Conservation (phyloP, 2,888 invertebrate species). For the Drosophila niveifrons region DNA sequence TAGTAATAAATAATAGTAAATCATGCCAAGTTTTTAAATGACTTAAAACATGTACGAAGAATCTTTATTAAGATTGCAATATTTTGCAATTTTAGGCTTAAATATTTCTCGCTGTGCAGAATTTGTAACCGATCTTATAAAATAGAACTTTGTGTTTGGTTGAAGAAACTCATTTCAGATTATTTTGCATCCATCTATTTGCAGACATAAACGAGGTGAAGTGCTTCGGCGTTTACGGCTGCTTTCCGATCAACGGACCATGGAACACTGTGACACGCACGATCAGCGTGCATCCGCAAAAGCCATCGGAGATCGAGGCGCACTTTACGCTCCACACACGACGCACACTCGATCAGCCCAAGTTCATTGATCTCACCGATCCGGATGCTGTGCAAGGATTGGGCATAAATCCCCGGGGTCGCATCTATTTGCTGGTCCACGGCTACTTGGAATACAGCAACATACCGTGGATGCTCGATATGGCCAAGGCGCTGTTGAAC, state of each 20-base stretch:
- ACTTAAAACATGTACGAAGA: too few species aligned
- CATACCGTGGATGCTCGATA: conserved; percentile 89
- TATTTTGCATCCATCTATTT: conserved; percentile 19
- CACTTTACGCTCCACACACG: conserved; percentile 87
- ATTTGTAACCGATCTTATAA: neutral
- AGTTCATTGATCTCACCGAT: conserved; percentile 89
- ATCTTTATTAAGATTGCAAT: too few species aligned
- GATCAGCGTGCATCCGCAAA: conserved; percentile 91
- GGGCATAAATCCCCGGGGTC: conserved; percentile 88
- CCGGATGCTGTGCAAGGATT: conserved; percentile 88
- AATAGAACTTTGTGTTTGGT: neutral
- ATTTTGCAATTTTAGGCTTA: too few species aligned
- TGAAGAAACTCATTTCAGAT: conserved; percentile 1
- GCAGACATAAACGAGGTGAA: conserved; percentile 86
- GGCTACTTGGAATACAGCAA: conserved; percentile 95
- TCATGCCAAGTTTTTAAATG: too few species aligned
- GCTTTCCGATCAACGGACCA: conserved; percentile 91
- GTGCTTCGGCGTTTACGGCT: conserved; percentile 93
- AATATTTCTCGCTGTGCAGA: too few species aligned
- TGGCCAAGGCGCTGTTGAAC: conserved; percentile 90
- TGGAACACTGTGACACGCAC: conserved; percentile 93
- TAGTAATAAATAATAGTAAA: too few species aligned
- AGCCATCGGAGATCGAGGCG: conserved; percentile 88
- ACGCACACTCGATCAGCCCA: conserved; percentile 86
- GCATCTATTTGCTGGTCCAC: conserved; percentile 92